phyloP scores from a whole-genome alignment of 2,113 vertebrate species.

The Passer domesticus region DNA sequence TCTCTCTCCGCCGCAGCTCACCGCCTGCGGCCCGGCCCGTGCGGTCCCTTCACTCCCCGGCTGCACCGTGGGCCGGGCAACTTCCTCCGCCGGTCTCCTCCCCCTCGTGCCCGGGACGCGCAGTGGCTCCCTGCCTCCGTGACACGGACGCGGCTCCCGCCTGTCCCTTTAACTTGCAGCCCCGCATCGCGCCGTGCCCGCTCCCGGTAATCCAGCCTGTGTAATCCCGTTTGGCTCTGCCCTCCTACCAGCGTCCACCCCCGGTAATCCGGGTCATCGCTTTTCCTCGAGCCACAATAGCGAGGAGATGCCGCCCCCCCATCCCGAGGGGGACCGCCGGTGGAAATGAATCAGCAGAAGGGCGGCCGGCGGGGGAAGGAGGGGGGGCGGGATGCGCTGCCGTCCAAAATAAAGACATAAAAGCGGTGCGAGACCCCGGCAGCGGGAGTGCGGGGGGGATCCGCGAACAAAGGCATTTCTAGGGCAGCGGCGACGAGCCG shows the following conservation, averaged over 20 bases:
- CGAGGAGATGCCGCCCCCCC: neutral
- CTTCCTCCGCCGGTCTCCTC: neutral
- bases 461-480: conserved; percentile 67
- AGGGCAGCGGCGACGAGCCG: conserved; percentile 53
- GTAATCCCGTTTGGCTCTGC: neutral
- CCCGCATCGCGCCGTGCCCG: neutral
- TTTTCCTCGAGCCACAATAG: neutral
- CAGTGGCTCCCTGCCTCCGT: neutral
- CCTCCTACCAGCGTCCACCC: neutral
- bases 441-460: neutral
- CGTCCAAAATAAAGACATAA: neutral
- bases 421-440: neutral
- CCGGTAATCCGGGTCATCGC: conserved; percentile 9
- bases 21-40: neutral
- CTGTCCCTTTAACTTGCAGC: neutral
- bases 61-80: neutral
- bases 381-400: neutral
- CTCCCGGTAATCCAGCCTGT: neutral
- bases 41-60: neutral
- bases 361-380: neutral
- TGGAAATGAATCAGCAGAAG: conserved; percentile 77
- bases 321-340: conserved; percentile 7
- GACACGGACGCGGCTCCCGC: neutral
- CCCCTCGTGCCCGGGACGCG: neutral
- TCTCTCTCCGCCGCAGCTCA: neutral